These are phyloP conservation scores for Lycorma delicatula DNA, from an alignment of 1,140 invertebrate species.

Conservation along the genomic window DNA sequence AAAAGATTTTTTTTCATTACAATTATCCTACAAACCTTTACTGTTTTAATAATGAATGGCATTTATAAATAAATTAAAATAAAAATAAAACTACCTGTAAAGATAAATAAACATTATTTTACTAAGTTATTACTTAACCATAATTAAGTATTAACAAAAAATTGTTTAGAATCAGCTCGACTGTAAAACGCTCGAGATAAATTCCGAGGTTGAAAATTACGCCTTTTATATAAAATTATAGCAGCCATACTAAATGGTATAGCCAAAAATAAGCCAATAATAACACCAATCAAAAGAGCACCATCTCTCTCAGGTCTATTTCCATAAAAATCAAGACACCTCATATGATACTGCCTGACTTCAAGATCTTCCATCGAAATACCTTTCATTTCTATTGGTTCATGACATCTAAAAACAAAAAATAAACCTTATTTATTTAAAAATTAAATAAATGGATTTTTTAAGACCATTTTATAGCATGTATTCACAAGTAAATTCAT, in stretches of 20 bases:
- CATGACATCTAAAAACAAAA: constrained; percentile 40
- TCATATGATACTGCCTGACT: constrained; percentile 44
- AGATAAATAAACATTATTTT: too few relatives aligned
- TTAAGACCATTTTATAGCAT: too few relatives aligned
- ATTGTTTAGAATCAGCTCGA: constrained; percentile 35
- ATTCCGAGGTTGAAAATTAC: constrained; percentile 42
- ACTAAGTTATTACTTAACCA: too few relatives aligned
- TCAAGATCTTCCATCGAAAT: constrained; percentile 46
- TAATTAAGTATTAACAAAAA: neutral
- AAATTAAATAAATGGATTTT: too few relatives aligned
- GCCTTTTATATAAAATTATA: constrained; percentile 22
- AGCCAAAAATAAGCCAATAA: constrained; percentile 55
- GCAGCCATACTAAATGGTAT: constrained; percentile 42
- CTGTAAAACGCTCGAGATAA: constrained; percentile 62
- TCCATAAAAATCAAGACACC: constrained; percentile 50
- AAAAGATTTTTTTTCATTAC: too few relatives aligned
- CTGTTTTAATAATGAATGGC: too few relatives aligned
- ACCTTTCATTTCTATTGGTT: constrained; percentile 49
- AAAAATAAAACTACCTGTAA: too few relatives aligned
- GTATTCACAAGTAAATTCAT: too few relatives aligned
- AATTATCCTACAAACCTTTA: too few relatives aligned
- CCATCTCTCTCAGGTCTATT: constrained; percentile 53
- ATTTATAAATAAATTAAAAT: too few relatives aligned
- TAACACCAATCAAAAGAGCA: constrained; percentile 51
- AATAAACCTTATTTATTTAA: too few relatives aligned